Base-by-base conservation (phyloP, 2,888 invertebrate genomes). In the Cyclophora albipunctata region DNA sequence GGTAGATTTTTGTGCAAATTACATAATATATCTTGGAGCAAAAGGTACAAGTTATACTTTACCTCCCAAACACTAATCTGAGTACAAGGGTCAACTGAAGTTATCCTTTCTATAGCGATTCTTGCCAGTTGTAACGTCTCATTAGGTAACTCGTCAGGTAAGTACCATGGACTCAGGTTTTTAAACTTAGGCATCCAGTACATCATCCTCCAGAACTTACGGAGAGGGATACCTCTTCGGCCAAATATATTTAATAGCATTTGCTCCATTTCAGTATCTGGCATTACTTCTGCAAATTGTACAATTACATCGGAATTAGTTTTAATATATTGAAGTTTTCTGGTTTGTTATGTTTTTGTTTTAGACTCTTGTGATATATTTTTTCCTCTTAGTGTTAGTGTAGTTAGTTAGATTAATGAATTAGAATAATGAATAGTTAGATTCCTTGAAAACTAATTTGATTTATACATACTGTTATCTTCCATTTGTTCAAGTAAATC, bases 111-210 rank as follows among this genome's bases (percentile, higher is more conserved):
- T 46, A 99, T 91, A 0, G 97, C 98, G 50, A 97, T 69, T 71
- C 91, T 91, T 0, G 98, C 98, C 46, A 98, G 76, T 67, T 95
- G 93, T 7, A 94, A 78, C 0, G 92, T 89, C 68, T 96, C 95
- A 58, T 90, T 87, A 0, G 98, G 97, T n/a, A 96, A 73, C 1
- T 93, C 91, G 47, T 92, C 90, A 0, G 96, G 97, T 49, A 95
- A 77, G 3, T 91, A 91, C 94, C 96, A 98, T 0, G 98, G 98
- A 50, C 95, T 95, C 0, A 94, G 78, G 72, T 98, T 93, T 71
- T 93, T 95, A 73, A 99, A 96, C 78, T 99, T 99, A 0, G 98
- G 98, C 93, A 95, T 93, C 95, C 95, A 95, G 67, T 95, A 95
- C 92, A 94, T 91, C 93, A 95, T 94, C 6, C 94, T 88, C 93